phyloP scores from a whole-genome alignment of 2,113 vertebrate genomes.

The Columba janthina region DNA sequence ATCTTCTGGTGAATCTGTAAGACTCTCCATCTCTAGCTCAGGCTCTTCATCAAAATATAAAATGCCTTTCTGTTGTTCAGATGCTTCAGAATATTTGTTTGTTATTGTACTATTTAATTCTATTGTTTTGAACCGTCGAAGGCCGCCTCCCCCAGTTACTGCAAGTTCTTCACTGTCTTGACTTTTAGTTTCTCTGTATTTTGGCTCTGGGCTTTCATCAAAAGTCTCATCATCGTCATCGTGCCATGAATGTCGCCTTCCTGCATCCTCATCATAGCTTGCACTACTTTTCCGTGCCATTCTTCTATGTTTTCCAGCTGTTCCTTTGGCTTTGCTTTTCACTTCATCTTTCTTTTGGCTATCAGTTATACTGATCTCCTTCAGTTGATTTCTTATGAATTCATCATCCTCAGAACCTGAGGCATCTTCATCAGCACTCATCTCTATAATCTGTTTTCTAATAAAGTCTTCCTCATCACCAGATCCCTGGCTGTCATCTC shows the following conservation, averaged over 20 bases:
- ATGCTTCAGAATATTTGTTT: slow-evolving; percentile 74
- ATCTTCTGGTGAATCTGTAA: slow-evolving; percentile 94
- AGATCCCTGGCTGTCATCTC: slow-evolving; percentile 87
- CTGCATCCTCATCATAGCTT: slow-evolving; percentile 86
- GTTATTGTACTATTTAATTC: slow-evolving; percentile 87
- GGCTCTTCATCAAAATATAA: slow-evolving; percentile 88
- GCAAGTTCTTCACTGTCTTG: slow-evolving; percentile 80
- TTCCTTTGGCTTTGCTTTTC: slow-evolving; percentile 71
- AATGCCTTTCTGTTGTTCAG: slow-evolving; percentile 77
- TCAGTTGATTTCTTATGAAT: slow-evolving; percentile 79
- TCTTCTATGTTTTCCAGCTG: slow-evolving; percentile 71
- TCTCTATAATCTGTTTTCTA: slow-evolving; percentile 90
- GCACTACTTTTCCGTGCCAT: slow-evolving; percentile 73
- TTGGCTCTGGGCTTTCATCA: slow-evolving; percentile 80
- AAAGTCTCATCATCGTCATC: slow-evolving; percentile 77
- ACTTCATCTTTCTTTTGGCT: slow-evolving; percentile 72
- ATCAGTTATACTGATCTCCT: slow-evolving; percentile 70
- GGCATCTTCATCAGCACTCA: slow-evolving; percentile 89
- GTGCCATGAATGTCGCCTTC: slow-evolving; percentile 81
- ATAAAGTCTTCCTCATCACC: slow-evolving; percentile 94
- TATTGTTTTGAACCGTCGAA: slow-evolving; percentile 85
- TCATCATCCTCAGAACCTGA: slow-evolving; percentile 88
- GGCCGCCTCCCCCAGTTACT: slow-evolving; percentile 74
- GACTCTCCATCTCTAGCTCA: slow-evolving; percentile 93
- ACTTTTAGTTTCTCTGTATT: slow-evolving; percentile 83